phyloP scores from a whole-genome alignment of 2,113 vertebrate species.

The Atrichornis clamosus region DNA sequence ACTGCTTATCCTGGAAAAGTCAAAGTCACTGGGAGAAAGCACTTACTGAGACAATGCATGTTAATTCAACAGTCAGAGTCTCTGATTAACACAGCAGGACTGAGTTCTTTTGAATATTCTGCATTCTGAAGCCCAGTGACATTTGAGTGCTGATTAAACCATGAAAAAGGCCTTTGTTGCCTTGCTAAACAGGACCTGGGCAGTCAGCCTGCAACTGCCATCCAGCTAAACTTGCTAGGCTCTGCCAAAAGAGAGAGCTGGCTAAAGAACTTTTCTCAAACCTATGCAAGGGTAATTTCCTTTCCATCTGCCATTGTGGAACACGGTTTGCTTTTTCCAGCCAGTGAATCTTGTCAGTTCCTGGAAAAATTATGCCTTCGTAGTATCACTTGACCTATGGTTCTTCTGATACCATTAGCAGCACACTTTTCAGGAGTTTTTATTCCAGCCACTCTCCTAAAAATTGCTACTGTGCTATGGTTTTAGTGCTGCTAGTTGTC shows the following conservation, averaged over 20 bases:
- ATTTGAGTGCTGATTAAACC: conserved; percentile 12
- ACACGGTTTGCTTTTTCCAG: background rate
- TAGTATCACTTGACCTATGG: background rate
- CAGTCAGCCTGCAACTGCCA: background rate
- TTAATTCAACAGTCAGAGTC: conserved; percentile 50
- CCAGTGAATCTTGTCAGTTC: background rate
- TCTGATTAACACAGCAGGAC: conserved; percentile 61
- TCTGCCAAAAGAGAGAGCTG: background rate
- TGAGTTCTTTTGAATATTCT: conserved; percentile 39
- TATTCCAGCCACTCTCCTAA: background rate
- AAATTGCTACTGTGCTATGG: background rate
- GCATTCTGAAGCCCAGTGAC: conserved; percentile 26
- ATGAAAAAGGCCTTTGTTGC: conserved; percentile 9
- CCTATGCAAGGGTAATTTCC: background rate
- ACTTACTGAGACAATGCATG: conserved; percentile 44
- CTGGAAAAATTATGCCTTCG: background rate
- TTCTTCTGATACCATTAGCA: background rate
- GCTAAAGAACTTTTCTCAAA: background rate
- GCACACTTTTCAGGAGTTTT: background rate
- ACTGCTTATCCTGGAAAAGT: background rate
- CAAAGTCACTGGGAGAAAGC: background rate
- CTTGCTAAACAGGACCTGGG: conserved; percentile 17
- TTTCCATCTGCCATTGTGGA: conserved; percentile 9
- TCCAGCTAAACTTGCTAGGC: conserved; percentile 1
- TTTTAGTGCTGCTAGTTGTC: background rate